Conservation (phyloP, 2,797 vertebrate species). For the Furcifer pardalis region DNA sequence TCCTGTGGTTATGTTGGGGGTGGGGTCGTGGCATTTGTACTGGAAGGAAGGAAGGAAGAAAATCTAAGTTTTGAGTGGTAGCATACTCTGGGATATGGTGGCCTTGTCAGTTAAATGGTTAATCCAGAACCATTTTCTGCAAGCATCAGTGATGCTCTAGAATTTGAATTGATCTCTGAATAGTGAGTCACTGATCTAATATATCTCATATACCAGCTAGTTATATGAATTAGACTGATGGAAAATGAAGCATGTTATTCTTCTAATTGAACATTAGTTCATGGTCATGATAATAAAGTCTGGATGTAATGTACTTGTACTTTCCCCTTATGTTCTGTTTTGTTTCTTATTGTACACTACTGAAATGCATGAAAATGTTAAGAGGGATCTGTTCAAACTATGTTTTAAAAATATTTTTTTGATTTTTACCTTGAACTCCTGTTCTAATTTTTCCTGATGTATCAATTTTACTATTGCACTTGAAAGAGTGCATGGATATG, state of each 20-base stretch:
- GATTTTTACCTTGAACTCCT: not conserved
- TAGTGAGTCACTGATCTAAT: conserved; percentile 36
- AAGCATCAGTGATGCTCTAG: not conserved
- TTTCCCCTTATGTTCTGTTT: conserved; percentile 46
- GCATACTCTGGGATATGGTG: too few species aligned
- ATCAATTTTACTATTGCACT: not conserved
- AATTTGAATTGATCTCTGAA: not conserved
- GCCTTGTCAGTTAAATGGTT: too few species aligned
- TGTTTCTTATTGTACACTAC: conserved; percentile 33
- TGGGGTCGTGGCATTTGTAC: too few species aligned
- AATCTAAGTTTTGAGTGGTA: too few species aligned
- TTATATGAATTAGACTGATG: conserved; percentile 2
- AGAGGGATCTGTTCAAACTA: conserved; percentile 51
- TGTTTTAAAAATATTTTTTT: not conserved
- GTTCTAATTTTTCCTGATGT: not conserved
- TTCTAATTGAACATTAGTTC: conserved; percentile 57
- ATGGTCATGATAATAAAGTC: conserved; percentile 55
- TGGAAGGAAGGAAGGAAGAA: too few species aligned
- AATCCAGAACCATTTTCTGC: not conserved
- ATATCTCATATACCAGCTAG: conserved; percentile 13
- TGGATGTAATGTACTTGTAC: conserved; percentile 46
- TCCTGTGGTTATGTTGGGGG: too few species aligned
- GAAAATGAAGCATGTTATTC: conserved; percentile 46
- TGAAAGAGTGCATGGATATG: not conserved
- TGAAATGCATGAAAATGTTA: conserved; percentile 55